Base-by-base conservation (phyloP, 2,113 vertebrate species). In the Ahaetulla prasina region DNA sequence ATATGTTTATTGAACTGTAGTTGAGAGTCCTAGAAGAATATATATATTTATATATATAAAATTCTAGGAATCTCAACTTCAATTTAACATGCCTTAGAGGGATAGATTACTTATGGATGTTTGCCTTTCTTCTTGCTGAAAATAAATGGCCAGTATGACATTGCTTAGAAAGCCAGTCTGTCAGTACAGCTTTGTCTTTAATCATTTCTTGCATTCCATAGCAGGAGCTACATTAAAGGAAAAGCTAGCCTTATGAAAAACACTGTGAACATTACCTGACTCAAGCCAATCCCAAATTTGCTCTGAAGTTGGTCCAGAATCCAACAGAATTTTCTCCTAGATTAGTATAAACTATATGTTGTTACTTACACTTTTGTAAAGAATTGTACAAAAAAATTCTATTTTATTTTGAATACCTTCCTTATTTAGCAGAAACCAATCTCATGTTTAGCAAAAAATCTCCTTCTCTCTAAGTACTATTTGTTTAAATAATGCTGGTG, bases 101-200 rank as follows among this genome's bases (percentile, higher is more conserved):
- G 20, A n/a, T 94, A 94, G 96, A 96, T 93, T 97, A 96, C 91
- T 94, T 95, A 95, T 89, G 96, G 54, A 94, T 96, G 92, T 45
- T 92, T 93, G 92, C 25, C 89, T 97, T 97, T 96, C 86, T 97
- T 96, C 93, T 96, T 12, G 16, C 43, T 89, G 92, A 94, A 96
- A 95, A 96, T 93, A 94, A 96, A 94, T 92, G 74, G 95, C 96
- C 95, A 91, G 52, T 94, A 11, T 94, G 87, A 93, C 63, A 93
- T 53, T 45, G 63, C 91, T 95, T 96, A 95, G 92, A 96, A 96
- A 95, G 89, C 92, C 85, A 92, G 49, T 90, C 22, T 30, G 50
- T 89, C 89, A 92, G 49, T 74, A 68, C 6, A 0, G 4, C 94
- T 93, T 93, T 92, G 22, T 25, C 45, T 92, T 39, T 53, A 93